Evolutionary conservation across 2,888 invertebrate genomes (phyloP), one percentile per base, ranked within the genome.

Genomic region (Cyclophora albipunctata): DNA sequence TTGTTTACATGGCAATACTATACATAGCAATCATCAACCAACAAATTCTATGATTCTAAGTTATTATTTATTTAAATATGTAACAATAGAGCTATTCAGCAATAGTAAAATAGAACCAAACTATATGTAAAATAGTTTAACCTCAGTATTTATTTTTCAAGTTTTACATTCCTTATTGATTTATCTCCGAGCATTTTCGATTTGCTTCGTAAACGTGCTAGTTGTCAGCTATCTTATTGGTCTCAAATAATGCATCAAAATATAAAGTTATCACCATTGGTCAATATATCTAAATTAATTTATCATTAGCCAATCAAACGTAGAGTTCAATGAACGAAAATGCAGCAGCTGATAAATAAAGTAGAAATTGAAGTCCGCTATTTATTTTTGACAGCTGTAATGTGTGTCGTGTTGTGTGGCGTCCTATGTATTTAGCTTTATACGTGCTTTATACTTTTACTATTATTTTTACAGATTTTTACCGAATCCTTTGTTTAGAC

Each of bases 371-470:
- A 20, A 37, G 5, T 37, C 37, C 37, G 37, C 4, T 37, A 37
- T 37, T 37, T 37, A 41, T 47, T 50, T 55, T 65, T 72, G 73
- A 72, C 71, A 69, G 64, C 58, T 68, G 66, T 64, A 34, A 42
- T 42, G 62, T 71, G 67, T 73, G 69, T 72, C 70, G 73, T 73
- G 73, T 73, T 69, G 75, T 77, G 67, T 69, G 81, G 84, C 84
- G 82, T 83, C 81, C 69, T 64, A 70, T 75, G 70, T 80, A 75
- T 80, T 79, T 81, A 78, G 78, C 73, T 77, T 75, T 75, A 70
- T 64, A 66, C 68, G 75, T 73, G 78, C 73, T 77, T 75, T 75
- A 70, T 64, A 66, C 68, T 75, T 73, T 35, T 35, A 49, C 43
- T 76, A 72, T 67, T 75, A 67, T 67, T 74, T 71, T 73, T 75